phyloP scores from a whole-genome alignment of 2,797 vertebrate genomes.

The Halcyon badia region DNA sequence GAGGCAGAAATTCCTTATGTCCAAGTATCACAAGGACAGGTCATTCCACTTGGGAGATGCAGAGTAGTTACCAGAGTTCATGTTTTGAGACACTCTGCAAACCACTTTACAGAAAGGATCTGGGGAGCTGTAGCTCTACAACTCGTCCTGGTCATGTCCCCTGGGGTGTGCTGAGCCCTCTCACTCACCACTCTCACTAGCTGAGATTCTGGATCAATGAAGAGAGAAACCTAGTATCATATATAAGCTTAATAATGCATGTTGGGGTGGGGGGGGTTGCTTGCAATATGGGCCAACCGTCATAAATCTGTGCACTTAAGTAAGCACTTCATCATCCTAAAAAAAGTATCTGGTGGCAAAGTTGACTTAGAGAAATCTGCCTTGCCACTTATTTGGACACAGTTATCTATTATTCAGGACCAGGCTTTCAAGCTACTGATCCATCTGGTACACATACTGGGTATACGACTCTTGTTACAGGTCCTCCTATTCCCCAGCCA shows the following conservation, averaged over 20 bases:
- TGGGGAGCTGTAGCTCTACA: background rate
- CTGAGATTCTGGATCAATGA: background rate
- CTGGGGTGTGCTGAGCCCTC: background rate
- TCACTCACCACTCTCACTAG: rapidly evolving
- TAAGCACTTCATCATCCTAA: background rate
- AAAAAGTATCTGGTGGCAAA: background rate
- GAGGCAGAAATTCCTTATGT: background rate
- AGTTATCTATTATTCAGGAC: background rate
- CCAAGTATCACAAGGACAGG: background rate
- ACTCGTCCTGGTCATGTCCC: rapidly evolving
- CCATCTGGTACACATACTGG: background rate
- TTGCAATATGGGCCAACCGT: background rate
- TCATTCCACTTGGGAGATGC: background rate
- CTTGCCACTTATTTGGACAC: background rate
- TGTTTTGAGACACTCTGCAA: background rate
- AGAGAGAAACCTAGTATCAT: background rate
- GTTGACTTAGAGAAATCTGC: background rate
- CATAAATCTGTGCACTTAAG: background rate
- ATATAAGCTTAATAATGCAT: background rate
- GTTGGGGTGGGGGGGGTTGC: background rate
- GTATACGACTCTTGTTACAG: background rate
- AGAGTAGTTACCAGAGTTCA: background rate
- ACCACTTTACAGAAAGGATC: background rate
- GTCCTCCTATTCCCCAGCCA: background rate
- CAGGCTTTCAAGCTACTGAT: background rate